A percentile compares a stretch with the other conserved stretches of the same genome.
Evolutionary conservation across 2,113 vertebrate genomes (phyloP).

Genomic region (Thinocorus orbignyianus): DNA sequence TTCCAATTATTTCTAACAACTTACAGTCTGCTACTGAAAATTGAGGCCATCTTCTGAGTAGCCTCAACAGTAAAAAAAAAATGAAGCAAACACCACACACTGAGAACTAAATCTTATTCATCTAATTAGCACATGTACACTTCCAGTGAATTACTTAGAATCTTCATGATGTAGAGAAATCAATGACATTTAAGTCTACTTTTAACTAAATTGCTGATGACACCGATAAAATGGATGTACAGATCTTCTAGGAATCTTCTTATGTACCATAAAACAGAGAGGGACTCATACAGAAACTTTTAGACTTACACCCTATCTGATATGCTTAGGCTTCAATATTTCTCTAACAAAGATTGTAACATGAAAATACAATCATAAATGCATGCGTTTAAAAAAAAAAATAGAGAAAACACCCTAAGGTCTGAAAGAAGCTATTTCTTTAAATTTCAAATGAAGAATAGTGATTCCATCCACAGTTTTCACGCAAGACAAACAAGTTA

Average conservation of each 20-base stretch:
- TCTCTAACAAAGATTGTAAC: not conserved
- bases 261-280: not conserved
- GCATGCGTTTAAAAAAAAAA: not conserved
- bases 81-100: rapidly evolving
- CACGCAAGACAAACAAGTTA: not conserved
- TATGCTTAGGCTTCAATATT: not conserved
- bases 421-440: not conserved
- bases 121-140: not conserved
- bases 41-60: not conserved
- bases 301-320: not conserved
- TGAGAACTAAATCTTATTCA: not conserved
- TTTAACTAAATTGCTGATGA: not conserved
- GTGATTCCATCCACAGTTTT: not conserved
- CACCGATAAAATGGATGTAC: not conserved
- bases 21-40: not conserved
- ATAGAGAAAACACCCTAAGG: not conserved
- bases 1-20: not conserved
- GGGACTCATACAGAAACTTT: not conserved
- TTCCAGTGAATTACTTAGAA: not conserved
- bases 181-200: not conserved
- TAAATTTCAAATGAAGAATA: not conserved
- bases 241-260: not conserved
- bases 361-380: not conserved
- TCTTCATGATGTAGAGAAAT: not conserved
- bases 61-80: not conserved